These are phyloP conservation scores for Squalus acanthias DNA, from an alignment of 2,797 vertebrate genomes.

Conservation along the genomic window DNA sequence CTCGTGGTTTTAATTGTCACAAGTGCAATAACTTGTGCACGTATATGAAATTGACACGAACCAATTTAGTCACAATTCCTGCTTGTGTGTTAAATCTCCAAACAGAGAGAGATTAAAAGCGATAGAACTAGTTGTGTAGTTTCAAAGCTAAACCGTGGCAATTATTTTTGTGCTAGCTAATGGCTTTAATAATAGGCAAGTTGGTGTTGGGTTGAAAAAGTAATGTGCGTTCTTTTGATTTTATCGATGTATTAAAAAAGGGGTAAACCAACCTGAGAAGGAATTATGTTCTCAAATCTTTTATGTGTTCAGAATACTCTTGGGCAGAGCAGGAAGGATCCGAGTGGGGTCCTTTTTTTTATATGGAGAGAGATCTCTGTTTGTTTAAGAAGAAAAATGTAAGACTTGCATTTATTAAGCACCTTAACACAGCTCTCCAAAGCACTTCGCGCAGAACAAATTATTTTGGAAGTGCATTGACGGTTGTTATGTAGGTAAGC, in stretches of 20 bases:
- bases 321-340: background rate
- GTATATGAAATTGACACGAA: background rate
- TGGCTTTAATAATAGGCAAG: background rate
- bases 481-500: background rate
- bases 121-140: background rate
- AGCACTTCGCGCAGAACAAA: background rate
- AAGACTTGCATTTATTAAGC: background rate
- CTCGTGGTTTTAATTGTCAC: no score
- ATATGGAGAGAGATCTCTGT: background rate
- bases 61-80: background rate
- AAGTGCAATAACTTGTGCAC: background rate
- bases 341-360: background rate
- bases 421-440: background rate
- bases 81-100: background rate
- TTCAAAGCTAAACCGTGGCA: background rate
- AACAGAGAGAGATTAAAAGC: no score
- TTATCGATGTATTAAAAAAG: background rate
- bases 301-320: background rate
- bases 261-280: background rate
- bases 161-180: background rate
- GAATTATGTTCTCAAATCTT: constrained; percentile 29
- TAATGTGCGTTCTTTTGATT: background rate
- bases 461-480: background rate
- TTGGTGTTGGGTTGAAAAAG: background rate
- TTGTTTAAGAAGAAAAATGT: background rate